Evolutionary conservation across 2,113 vertebrate species (phyloP).

Genomic region (Balaenoptera acutorostrata): DNA sequence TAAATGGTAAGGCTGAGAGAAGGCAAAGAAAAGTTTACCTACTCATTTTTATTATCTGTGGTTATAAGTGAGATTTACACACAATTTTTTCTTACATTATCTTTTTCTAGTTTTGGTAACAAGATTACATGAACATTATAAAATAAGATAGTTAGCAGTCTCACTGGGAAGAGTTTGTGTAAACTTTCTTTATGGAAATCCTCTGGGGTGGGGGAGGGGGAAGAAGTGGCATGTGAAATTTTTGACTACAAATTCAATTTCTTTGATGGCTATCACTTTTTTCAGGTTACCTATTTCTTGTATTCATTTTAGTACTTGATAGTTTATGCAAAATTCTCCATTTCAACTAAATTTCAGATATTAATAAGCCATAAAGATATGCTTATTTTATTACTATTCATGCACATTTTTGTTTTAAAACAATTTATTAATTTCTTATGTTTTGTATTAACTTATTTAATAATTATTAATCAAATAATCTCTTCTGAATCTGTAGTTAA

Average conservation of each 20-base stretch:
- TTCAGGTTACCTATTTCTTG: background rate
- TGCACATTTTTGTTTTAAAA: background rate
- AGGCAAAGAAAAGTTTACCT: background rate
- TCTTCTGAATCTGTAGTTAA: background rate
- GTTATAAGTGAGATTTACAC: background rate
- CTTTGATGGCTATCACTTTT: background rate
- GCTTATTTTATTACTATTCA: background rate
- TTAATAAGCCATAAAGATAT: background rate
- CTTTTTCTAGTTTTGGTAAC: background rate
- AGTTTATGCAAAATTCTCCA: background rate
- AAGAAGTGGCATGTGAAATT: background rate
- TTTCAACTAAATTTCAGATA: background rate
- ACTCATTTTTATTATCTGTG: background rate
- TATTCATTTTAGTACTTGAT: background rate
- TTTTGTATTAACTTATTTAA: background rate
- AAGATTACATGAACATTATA: background rate
- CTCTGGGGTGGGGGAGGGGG: background rate
- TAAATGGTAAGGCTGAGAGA: background rate
- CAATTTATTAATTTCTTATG: background rate
- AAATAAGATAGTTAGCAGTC: background rate
- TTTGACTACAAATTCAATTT: background rate
- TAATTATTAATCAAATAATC: background rate
- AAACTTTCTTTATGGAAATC: background rate
- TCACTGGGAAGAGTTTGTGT: background rate
- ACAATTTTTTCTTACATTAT: background rate